A percentile compares a stretch with the other conserved stretches of the same genome.
Evolutionary conservation across 2,888 invertebrate species (phyloP).

Genomic region (Xestia sexstrigata): DNA sequence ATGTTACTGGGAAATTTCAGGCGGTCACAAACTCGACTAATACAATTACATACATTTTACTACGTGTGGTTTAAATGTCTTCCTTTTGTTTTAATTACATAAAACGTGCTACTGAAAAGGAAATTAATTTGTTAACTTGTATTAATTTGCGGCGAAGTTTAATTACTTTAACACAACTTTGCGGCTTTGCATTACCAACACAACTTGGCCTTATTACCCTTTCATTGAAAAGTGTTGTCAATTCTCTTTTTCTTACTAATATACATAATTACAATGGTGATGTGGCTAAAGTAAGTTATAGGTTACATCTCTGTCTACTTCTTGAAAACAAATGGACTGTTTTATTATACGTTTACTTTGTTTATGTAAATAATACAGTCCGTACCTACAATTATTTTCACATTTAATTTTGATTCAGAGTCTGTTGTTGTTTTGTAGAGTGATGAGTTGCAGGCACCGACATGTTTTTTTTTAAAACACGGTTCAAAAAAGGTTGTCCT

Average conservation of each 20-base stretch:
- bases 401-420: background rate
- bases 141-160: background rate
- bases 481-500: background rate
- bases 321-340: background rate
- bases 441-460: background rate
- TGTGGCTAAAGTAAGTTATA: background rate
- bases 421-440: background rate
- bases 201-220: background rate
- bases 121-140: background rate
- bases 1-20: background rate
- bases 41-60: conserved; percentile 1
- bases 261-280: background rate
- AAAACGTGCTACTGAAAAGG: background rate
- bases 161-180: conserved; percentile 10
- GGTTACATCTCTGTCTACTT: background rate
- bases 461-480: background rate
- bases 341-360: too few species aligned
- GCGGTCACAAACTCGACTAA: background rate
- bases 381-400: background rate
- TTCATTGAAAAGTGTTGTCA: background rate
- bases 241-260: background rate
- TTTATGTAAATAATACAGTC: background rate
- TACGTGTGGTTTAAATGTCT: background rate
- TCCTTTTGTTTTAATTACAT: background rate
- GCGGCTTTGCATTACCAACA: background rate